Base-by-base conservation (phyloP, 2,113 vertebrate species). In the Syngnathus typhle region DNA sequence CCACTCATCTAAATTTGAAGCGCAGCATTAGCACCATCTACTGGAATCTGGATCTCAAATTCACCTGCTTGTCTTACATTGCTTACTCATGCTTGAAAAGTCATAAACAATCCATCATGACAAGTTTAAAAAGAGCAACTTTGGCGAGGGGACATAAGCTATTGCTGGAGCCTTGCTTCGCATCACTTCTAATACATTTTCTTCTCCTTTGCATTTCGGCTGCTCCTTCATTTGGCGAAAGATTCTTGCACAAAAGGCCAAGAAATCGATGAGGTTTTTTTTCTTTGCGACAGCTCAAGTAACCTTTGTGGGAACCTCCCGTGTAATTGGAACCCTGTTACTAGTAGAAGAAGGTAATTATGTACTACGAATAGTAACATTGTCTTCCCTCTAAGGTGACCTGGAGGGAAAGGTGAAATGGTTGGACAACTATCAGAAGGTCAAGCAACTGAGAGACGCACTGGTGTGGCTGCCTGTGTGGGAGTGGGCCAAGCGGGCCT, bases 371-470 rank as follows among this genome's bases (percentile, higher is more conserved):
- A 58, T 16, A 32, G 55, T 36, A 16, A 36, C 55, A 58, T 36
- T 58, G 55, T 43, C 38, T 27, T 13, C 1, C 38, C 7, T 6
- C 78, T 87, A 96, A 62, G 95, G 93, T 75, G 92, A 94, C 82
- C 91, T 97, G 69, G 95, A 98, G 87, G 94, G 95, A 43, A 96
- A 95, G 86, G 95, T 96, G 56, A 96, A 97, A 74, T 96, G 94
- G 94, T 69, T 98, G 82, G 93, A 97, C 73, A 96, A 93, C 84
- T 95, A 94, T 78, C 95, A 96, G 89, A 96, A 95, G 79, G 90
- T 92, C 75, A 93, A 93, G 67, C 92, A 92, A 83, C 83, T 96
- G 64, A 92, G 93, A 67, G 94, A 98, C 69, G 85, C 93, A 46
- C 89, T 95, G 83, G 86, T 93, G 76, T 98, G 96, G 94, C 92